phyloP scores from a whole-genome alignment of 2,113 vertebrate species.

The Scolopax mira region DNA sequence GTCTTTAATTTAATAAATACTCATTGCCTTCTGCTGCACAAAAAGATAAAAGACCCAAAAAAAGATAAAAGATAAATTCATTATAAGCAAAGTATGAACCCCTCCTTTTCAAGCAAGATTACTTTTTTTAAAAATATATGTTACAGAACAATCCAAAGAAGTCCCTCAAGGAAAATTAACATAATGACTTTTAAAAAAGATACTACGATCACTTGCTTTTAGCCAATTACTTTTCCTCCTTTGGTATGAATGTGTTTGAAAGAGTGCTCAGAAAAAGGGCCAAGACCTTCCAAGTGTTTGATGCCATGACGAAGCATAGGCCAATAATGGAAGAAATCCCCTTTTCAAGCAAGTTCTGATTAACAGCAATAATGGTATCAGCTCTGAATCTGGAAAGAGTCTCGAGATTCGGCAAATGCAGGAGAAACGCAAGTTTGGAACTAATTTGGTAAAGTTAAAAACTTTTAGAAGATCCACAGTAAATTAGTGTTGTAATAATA shows the following conservation, averaged over 20 bases:
- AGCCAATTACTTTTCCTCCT: slow-evolving; percentile 23
- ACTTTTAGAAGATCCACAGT: not conserved
- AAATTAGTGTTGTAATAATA: not conserved
- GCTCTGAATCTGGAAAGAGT: not conserved
- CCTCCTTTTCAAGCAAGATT: not conserved
- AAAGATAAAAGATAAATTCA: not conserved
- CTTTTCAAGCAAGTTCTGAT: not conserved
- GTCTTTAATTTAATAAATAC: not conserved
- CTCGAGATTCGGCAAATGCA: not conserved
- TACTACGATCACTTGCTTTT: slow-evolving; percentile 4
- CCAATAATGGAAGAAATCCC: not conserved
- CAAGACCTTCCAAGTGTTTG: not conserved
- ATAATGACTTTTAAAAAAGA: not conserved
- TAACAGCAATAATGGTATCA: not conserved
- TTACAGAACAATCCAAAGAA: not conserved
- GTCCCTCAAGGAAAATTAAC: slow-evolving; percentile 15
- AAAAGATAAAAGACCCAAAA: not conserved
- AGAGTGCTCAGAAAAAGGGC: not conserved
- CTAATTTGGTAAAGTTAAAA: not conserved
- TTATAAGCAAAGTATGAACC: not conserved
- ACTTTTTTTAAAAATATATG: not conserved
- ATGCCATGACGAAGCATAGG: not conserved
- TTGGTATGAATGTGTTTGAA: not conserved
- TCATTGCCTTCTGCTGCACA: not conserved
- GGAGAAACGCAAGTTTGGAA: not conserved